Conservation (phyloP, 2,888 invertebrate genomes). For the Nephrotoma flavescens region DNA sequence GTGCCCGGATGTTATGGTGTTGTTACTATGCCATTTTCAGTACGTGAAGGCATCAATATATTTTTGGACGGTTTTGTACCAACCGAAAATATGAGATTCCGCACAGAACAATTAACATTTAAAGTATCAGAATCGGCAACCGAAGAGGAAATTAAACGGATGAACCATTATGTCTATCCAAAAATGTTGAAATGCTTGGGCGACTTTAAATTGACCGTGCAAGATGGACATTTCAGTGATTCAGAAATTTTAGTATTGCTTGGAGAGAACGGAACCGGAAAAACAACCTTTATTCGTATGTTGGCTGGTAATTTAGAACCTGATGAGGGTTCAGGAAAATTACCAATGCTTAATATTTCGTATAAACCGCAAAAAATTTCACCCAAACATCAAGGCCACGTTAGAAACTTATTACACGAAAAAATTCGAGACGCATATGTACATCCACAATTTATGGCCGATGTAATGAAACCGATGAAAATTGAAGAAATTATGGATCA, state of each 20-base stretch:
- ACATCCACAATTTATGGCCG: conserved; percentile 95
- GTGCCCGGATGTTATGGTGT: conserved; percentile 98
- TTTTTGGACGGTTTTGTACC: conserved; percentile 99
- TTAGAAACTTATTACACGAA: conserved; percentile 84
- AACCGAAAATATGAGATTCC: conserved; percentile 96
- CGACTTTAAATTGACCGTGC: conserved; percentile 60
- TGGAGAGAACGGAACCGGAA: conserved; percentile 97
- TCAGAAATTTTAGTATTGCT: conserved; percentile 97
- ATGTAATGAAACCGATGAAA: conserved; percentile 96
- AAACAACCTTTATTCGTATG: conserved; percentile 98
- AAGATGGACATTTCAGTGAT: conserved; percentile 91
- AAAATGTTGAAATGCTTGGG: conserved; percentile 72
- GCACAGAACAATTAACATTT: conserved; percentile 92
- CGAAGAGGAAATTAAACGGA: conserved; percentile 93
- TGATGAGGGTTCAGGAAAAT: conserved; percentile 46
- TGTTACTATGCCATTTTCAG: conserved; percentile 99
- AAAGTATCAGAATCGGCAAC: conserved; percentile 94
- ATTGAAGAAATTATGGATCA: conserved; percentile 97
- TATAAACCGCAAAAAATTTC: conserved; percentile 99
- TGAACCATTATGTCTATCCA: conserved; percentile 94
- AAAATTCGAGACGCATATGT: conserved; percentile 95
- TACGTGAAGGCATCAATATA: conserved; percentile 98
- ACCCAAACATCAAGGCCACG: conserved; percentile 88
- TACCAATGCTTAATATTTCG: conserved; percentile 86
- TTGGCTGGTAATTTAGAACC: conserved; percentile 90